A percentile compares a stretch with the other conserved stretches of the same genome.
These are phyloP conservation scores for Microcebus tavaratra DNA, from an alignment of 2,113 vertebrate genomes.

Conservation along the genomic window DNA sequence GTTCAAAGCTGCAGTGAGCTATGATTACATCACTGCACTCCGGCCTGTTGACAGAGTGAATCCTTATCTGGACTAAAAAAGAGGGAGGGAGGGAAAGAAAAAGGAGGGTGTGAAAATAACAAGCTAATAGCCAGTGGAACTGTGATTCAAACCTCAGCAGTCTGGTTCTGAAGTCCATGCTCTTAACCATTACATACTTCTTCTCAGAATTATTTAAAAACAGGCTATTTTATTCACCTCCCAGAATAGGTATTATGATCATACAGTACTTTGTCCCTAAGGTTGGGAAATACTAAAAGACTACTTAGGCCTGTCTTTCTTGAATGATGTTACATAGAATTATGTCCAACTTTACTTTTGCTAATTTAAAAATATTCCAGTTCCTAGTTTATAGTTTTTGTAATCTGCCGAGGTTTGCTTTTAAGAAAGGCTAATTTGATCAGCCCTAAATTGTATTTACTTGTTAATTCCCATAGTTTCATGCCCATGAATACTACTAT, in stretches of 20 bases:
- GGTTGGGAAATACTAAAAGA: background rate
- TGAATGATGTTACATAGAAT: background rate
- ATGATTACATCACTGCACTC: no score
- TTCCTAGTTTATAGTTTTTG: background rate
- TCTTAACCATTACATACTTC: background rate
- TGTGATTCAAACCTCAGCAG: background rate
- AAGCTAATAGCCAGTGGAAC: background rate
- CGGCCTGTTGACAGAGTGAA: no score
- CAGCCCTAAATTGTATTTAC: background rate
- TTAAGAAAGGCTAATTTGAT: background rate
- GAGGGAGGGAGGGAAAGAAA: background rate
- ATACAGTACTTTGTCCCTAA: background rate
- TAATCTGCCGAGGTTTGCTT: slow-evolving; percentile 1
- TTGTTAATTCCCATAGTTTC: background rate
- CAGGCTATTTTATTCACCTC: background rate
- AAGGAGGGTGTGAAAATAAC: background rate
- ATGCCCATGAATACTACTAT: background rate
- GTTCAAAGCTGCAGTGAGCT: no score
- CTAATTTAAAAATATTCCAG: background rate
- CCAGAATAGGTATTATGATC: background rate
- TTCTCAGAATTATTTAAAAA: background rate
- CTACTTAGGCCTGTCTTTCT: background rate
- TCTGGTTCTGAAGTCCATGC: background rate
- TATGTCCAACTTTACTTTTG: background rate
- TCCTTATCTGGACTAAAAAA: no score